Percentiles rank a stretch among this genome's conserved stretches.
phyloP scores from a whole-genome alignment of 2,888 invertebrate species.

The Thereva unica region DNA sequence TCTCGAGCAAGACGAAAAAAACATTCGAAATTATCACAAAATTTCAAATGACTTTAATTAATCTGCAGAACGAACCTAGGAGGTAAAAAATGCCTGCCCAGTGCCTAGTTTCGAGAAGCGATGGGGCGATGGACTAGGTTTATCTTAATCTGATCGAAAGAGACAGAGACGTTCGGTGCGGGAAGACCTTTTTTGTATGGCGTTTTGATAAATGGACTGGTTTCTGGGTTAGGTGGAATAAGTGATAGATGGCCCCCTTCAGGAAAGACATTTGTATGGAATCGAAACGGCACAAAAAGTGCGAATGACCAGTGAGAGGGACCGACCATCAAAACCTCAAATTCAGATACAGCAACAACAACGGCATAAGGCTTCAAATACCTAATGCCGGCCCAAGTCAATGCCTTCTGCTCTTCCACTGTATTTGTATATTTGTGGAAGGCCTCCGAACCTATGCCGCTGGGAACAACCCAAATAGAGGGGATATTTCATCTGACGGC shows the following conservation, averaged over 20 bases:
- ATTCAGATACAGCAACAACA: not conserved
- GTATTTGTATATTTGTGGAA: no score
- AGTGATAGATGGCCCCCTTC: conserved; percentile 44
- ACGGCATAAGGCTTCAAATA: not conserved
- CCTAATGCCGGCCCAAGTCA: conserved; percentile 11
- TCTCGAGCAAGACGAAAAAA: conserved; percentile 44
- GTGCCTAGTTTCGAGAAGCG: conserved; percentile 8
- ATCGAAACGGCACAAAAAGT: conserved; percentile 34
- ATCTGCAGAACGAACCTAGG: conserved; percentile 44
- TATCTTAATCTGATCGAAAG: not conserved
- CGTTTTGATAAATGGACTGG: conserved; percentile 39
- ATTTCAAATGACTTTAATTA: conserved; percentile 53
- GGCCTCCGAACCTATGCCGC: not conserved
- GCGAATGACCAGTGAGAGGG: conserved; percentile 26
- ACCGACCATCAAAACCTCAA: conserved; percentile 10
- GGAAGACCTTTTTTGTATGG: conserved; percentile 27
- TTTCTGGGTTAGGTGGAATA: conserved; percentile 39
- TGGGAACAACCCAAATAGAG: conserved; percentile 34
- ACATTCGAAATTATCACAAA: conserved; percentile 52
- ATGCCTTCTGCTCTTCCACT: conserved; percentile 1
- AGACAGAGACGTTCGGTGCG: conserved; percentile 11
- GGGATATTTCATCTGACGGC: conserved; percentile 41
- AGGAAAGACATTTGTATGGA: conserved; percentile 45
- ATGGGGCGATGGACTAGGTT: conserved; percentile 1
- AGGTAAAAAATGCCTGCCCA: conserved; percentile 29